phyloP scores from a whole-genome alignment of 2,113 vertebrate genomes.

The Sceloporus tristichus region DNA sequence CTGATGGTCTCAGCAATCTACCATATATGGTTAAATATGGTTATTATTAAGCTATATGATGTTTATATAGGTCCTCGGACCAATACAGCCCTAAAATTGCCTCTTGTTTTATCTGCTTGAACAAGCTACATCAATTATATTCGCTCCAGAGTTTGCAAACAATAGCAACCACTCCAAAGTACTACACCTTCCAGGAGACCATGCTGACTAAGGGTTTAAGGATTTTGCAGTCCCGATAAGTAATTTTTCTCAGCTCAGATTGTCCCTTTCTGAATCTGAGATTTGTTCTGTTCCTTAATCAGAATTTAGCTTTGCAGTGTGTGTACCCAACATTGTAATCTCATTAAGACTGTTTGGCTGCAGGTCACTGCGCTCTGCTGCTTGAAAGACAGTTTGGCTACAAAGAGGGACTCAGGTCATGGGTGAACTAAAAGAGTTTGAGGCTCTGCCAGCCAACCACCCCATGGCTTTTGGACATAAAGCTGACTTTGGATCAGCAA shows the following conservation, averaged over 20 bases:
- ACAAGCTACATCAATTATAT: conserved; percentile 21
- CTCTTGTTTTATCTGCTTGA: conserved; percentile 6
- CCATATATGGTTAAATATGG: too few relatives aligned
- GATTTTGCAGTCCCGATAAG: too few relatives aligned
- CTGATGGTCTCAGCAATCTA: too few relatives aligned
- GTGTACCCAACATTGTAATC: conserved; percentile 50
- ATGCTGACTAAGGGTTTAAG: not conserved
- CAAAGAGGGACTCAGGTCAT: not conserved
- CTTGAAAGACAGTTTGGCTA: conserved; percentile 25
- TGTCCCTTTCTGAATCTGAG: conserved; percentile 43
- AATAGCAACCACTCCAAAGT: too few relatives aligned
- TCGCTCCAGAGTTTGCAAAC: too few relatives aligned
- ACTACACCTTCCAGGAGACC: too few relatives aligned
- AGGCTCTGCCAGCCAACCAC: accelerated
- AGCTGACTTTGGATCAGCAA: not conserved
- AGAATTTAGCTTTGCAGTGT: not conserved
- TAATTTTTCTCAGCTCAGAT: not conserved
- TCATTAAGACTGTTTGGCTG: conserved; percentile 44
- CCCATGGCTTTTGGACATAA: conserved; percentile 17
- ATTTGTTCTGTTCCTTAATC: conserved; percentile 35
- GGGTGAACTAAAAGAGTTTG: not conserved
- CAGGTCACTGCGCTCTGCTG: conserved; percentile 18
- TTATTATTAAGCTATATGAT: not conserved
- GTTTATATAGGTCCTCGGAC: not conserved
- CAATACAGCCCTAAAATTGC: not conserved